Conservation (phyloP, 1,140 invertebrate genomes). For the Drosophila carrolli region DNA sequence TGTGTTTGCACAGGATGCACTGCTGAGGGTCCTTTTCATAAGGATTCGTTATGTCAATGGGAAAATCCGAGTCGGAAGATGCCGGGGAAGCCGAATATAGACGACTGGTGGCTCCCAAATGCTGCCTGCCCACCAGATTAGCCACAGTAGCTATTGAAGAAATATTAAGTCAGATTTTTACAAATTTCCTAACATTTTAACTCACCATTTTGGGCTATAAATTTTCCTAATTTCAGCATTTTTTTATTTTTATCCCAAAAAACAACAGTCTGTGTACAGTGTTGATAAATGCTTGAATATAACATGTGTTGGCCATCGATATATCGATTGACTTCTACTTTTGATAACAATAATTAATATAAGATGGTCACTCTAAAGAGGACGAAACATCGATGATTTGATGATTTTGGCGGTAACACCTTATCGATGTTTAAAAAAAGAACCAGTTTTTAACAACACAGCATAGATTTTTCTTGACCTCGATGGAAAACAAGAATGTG, state of each 20-base stretch:
- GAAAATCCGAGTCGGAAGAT: constrained; percentile 83
- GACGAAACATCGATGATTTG: too few species aligned
- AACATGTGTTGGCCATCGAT: constrained; percentile 12
- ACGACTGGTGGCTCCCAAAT: constrained; percentile 21
- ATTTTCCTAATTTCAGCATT: constrained; percentile 58
- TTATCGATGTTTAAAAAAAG: too few species aligned
- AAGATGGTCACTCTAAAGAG: too few species aligned
- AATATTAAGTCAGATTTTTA: not conserved
- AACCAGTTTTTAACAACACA: too few species aligned
- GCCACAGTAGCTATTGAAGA: constrained; percentile 14
- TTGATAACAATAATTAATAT: too few species aligned
- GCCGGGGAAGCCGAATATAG: constrained; percentile 29
- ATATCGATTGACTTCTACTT: not conserved
- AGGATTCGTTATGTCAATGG: constrained; percentile 92
- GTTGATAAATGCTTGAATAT: not conserved
- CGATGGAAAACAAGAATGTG: too few species aligned
- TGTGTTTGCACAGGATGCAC: constrained; percentile 95
- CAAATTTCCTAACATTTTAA: not conserved
- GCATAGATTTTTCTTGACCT: too few species aligned
- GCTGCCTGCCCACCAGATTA: constrained; percentile 31
- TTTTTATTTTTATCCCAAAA: constrained; percentile 23
- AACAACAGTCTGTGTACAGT: constrained; percentile 16
- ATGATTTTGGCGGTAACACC: too few species aligned
- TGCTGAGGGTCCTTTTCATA: constrained; percentile 89
- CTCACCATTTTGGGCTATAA: constrained; percentile 57